Evolutionary conservation across 2,888 invertebrate species (phyloP).

Genomic region (Xanthorhoe designata): DNA sequence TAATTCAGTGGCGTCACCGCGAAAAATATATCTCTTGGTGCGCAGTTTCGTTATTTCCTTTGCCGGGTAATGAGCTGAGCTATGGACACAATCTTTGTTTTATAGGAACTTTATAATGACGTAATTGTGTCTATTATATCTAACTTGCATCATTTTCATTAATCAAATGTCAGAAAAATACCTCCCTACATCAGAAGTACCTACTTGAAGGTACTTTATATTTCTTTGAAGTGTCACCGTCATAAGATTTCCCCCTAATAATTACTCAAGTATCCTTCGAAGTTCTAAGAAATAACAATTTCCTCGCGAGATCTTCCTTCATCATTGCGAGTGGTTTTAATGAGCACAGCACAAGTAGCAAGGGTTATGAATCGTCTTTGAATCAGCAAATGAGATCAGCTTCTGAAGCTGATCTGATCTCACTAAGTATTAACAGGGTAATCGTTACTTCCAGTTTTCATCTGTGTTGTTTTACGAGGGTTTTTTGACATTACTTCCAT

Average conservation of each 20-base stretch:
- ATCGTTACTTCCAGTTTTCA: background rate
- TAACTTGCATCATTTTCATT: background rate
- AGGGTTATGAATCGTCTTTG: conserved; percentile 20
- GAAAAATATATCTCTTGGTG: conserved; percentile 37
- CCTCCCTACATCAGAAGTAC: background rate
- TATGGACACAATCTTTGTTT: conserved; percentile 14
- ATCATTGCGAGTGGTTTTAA: conserved; percentile 14
- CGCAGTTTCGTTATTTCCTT: conserved; percentile 35
- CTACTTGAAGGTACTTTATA: background rate
- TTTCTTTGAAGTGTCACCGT: background rate
- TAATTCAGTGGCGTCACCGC: conserved; percentile 41
- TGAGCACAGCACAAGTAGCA: conserved; percentile 19
- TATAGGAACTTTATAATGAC: background rate
- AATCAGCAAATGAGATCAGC: conserved; percentile 30
- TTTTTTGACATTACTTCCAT: too few species aligned
- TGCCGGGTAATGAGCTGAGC: conserved; percentile 31
- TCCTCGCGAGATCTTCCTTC: conserved; percentile 14
- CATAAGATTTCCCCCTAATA: conserved; percentile 6
- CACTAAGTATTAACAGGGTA: background rate
- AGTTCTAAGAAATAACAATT: conserved; percentile 21
- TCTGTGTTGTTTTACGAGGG: too few species aligned
- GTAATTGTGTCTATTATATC: background rate
- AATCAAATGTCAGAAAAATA: background rate
- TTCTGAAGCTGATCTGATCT: conserved; percentile 22
- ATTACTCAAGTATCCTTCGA: conserved; percentile 2